phyloP scores from a whole-genome alignment of 2,113 vertebrate species.

The Notiomystis cincta region DNA sequence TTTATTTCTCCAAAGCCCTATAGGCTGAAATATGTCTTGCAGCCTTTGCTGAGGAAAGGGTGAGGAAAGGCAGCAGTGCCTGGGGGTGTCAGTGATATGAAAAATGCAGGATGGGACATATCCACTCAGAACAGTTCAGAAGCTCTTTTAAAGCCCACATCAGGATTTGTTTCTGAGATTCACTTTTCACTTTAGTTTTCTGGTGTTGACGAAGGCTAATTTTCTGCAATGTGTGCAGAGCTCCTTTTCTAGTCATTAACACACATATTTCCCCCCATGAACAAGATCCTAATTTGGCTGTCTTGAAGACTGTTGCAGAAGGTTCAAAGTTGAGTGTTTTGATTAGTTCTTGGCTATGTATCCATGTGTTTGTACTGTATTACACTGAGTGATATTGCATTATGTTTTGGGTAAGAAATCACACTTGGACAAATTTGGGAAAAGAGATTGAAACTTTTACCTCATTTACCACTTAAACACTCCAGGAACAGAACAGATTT shows the following conservation, averaged over 20 bases:
- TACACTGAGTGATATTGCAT: background rate
- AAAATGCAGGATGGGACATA: background rate
- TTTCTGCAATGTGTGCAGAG: background rate
- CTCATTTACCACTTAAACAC: background rate
- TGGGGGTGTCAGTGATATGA: background rate
- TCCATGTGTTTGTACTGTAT: background rate
- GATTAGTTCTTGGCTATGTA: background rate
- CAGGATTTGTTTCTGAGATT: background rate
- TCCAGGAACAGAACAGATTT: background rate
- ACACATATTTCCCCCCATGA: background rate
- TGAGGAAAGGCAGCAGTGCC: background rate
- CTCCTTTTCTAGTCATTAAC: background rate
- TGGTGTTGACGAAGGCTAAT: background rate
- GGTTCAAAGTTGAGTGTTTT: background rate
- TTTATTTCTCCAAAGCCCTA: background rate
- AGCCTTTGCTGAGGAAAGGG: background rate
- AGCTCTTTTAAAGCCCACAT: background rate
- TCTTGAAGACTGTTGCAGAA: background rate
- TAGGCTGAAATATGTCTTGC: background rate
- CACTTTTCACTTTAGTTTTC: background rate
- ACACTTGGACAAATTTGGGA: background rate
- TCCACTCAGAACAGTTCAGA: background rate
- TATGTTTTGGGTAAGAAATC: background rate
- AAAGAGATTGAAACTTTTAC: background rate
- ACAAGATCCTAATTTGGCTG: conserved; percentile 9